These are phyloP conservation scores for Agrochola circellaris DNA, from an alignment of 2,888 invertebrate species.

Conservation along the genomic window DNA sequence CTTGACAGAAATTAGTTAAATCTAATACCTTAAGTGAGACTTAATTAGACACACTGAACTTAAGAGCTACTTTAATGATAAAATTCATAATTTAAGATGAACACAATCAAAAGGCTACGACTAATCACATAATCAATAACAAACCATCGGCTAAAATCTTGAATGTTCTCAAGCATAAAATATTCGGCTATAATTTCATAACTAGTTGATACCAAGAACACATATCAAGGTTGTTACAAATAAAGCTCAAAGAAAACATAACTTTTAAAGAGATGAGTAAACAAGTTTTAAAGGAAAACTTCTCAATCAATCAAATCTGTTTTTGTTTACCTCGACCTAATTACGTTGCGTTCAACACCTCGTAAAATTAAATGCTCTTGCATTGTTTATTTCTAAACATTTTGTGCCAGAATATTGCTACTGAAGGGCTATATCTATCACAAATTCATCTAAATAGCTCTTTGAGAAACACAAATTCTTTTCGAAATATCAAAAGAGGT, in stretches of 20 bases:
- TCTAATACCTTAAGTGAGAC: not conserved
- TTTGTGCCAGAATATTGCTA: slow-evolving; percentile 57
- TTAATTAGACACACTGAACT: not conserved
- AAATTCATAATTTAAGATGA: not conserved
- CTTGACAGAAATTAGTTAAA: not conserved
- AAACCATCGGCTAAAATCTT: not conserved
- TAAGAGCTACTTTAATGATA: not conserved
- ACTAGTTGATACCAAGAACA: not conserved
- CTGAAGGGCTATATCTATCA: slow-evolving; percentile 35
- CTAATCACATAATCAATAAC: not conserved
- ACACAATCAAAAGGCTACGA: slow-evolving; percentile 32
- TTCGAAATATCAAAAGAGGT: slow-evolving; percentile 32
- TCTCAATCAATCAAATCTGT: slow-evolving; percentile 48
- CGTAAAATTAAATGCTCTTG: slow-evolving; percentile 62
- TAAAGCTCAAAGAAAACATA: slow-evolving; percentile 2
- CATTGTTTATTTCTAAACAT: slow-evolving; percentile 55
- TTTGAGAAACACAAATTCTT: slow-evolving; percentile 32
- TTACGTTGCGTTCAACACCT: slow-evolving; percentile 50
- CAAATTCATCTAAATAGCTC: slow-evolving; percentile 21
- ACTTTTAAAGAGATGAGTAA: slow-evolving; percentile 11
- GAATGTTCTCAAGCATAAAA: not conserved
- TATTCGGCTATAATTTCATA: not conserved
- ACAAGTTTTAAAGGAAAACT: slow-evolving; percentile 25
- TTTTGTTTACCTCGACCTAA: slow-evolving; percentile 65
- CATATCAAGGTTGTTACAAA: slow-evolving; percentile 6